A percentile compares a stretch with the other conserved stretches of the same genome.
phyloP scores from a whole-genome alignment of 1,140 invertebrate species.

The Pogonomyrmex californicus region DNA sequence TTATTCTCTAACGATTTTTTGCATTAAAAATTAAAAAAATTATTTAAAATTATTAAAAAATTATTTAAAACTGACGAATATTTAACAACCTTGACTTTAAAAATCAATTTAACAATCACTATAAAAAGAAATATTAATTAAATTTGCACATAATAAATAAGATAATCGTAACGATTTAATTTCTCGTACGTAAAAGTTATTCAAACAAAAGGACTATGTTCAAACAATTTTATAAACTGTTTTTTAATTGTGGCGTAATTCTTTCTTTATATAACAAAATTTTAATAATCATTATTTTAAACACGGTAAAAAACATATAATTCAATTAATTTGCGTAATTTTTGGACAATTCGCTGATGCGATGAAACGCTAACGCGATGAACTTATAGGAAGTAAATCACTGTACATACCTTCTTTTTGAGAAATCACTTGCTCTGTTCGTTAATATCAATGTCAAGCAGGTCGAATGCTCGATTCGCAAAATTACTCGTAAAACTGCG shows the following conservation, averaged over 20 bases:
- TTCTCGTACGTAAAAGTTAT: constrained; percentile 1
- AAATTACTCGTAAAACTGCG: constrained; percentile 30
- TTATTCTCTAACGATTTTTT: background rate
- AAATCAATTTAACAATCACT: background rate
- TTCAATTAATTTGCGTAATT: constrained; percentile 7
- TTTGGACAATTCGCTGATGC: constrained; percentile 6
- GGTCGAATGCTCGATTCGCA: constrained; percentile 5
- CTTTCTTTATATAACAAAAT: background rate
- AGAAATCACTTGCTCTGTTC: constrained; percentile 18
- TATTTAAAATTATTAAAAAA: background rate
- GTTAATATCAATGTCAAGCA: background rate
- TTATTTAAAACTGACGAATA: background rate
- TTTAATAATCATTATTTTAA: too few relatives aligned
- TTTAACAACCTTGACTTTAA: background rate
- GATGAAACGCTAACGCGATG: background rate
- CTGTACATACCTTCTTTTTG: constrained; percentile 1
- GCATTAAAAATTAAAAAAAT: background rate
- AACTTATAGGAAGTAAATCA: background rate
- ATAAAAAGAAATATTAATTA: background rate
- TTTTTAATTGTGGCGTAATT: background rate
- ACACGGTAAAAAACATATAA: background rate
- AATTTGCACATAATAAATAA: background rate
- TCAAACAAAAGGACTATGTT: background rate
- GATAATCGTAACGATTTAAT: background rate
- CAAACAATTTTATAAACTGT: background rate